Conservation (phyloP, 2,113 vertebrate species). For the Anarhynchus alexandrinus region DNA sequence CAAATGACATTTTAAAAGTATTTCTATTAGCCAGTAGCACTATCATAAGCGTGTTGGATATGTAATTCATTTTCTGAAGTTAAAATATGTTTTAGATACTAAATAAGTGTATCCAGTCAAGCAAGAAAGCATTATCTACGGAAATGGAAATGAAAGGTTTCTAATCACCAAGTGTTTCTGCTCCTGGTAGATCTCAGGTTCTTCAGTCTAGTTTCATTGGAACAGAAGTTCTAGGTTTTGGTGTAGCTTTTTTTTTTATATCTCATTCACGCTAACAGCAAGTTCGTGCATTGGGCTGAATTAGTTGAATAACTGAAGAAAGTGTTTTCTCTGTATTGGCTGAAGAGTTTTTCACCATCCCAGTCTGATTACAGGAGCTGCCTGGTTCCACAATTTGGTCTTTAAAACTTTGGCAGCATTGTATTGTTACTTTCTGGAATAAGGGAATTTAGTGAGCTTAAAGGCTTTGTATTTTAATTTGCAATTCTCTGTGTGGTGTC, state of each 20-base stretch:
- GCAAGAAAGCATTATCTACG: background rate
- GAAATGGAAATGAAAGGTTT: background rate
- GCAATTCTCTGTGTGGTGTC: background rate
- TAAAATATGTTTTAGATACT: background rate
- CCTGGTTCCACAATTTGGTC: background rate
- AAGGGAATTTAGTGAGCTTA: background rate
- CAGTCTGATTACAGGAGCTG: background rate
- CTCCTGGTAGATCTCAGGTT: background rate
- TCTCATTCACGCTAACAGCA: background rate
- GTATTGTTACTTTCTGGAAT: background rate
- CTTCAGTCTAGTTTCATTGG: background rate
- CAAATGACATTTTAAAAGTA: background rate
- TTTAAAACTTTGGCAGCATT: background rate
- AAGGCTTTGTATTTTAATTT: background rate
- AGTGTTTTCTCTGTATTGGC: background rate
- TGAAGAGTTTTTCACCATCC: background rate
- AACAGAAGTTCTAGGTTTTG: background rate
- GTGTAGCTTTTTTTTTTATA: background rate
- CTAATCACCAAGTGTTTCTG: background rate
- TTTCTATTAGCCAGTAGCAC: background rate
- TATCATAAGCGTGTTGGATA: background rate
- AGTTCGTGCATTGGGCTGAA: background rate
- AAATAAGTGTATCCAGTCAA: background rate
- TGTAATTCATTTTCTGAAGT: background rate
- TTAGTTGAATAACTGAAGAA: background rate